Evolutionary conservation across 2,888 invertebrate species (phyloP).

Genomic region (Malthinus flaveolus): DNA sequence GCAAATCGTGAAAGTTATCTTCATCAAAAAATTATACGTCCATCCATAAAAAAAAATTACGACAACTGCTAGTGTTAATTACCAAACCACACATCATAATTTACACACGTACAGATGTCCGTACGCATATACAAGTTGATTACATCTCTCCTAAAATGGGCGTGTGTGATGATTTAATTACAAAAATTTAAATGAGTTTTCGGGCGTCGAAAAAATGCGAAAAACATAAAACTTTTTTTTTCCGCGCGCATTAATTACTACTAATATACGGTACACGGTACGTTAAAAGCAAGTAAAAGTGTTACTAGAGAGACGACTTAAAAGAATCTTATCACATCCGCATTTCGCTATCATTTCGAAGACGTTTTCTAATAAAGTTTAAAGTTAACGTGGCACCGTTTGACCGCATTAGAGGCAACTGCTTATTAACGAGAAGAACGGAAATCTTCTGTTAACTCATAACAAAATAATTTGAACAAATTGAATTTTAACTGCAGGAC

Average conservation of each 20-base stretch:
- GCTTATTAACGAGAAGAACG: conserved; percentile 1
- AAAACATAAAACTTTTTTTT: too few relatives aligned
- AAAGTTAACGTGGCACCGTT: neutral
- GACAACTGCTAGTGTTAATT: neutral
- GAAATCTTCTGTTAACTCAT: conserved; percentile 10
- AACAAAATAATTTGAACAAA: conserved; percentile 12
- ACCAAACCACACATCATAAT: conserved; percentile 1
- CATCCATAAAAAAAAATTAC: too few relatives aligned
- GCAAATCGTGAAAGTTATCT: conserved; percentile 2
- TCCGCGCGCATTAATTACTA: too few relatives aligned
- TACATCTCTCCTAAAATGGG: neutral
- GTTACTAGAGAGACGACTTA: conserved; percentile 1
- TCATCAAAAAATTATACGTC: neutral
- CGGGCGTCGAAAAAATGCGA: neutral
- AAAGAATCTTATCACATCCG: conserved; percentile 12
- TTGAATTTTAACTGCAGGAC: conserved; percentile 11
- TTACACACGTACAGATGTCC: conserved; percentile 1
- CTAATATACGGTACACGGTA: too few relatives aligned
- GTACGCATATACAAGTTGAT: conserved; percentile 3
- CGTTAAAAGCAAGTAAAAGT: conserved; percentile 8
- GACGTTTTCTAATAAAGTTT: conserved; percentile 2
- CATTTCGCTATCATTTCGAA: conserved; percentile 10
- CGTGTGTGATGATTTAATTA: conserved; percentile 16
- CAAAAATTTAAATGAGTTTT: conserved; percentile 7
- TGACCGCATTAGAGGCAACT: neutral